Evolutionary conservation across 2,113 vertebrate genomes (phyloP), one percentile per base, ranked within the genome.

Genomic region (Macrotus californicus): DNA sequence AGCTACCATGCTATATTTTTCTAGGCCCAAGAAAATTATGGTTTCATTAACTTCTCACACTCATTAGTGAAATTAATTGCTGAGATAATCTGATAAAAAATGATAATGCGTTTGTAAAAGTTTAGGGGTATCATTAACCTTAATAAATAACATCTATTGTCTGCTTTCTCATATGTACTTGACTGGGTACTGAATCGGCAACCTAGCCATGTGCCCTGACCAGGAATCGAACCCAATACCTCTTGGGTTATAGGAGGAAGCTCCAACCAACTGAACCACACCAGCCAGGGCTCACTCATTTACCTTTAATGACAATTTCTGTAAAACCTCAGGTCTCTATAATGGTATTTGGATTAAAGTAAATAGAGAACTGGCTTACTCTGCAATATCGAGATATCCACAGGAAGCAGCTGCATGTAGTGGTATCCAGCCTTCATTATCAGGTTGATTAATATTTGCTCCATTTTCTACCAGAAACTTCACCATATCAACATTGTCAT

Each of bases 361-460:
- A 83, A 91, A 94, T 34, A 92, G 43, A 87, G 48, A 93, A 86
- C 67, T 94, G 83, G 98, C 99, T 99, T 98, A 99, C 99, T 99
- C 99, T 96, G 99, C 99, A 98, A 99, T 99, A 98, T 99, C 99
- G 75, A 99, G 98, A 98, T 99, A 99, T 98, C 99, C 99, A 97
- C 99, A 99, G 98, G 99, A 99, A 97, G 99, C 98, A 94, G 99
- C 99, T 61, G 99, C 99, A 88, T 99, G 99, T 83, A 99, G 99
- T 96, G 99, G 99, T 98, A 99, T 99, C 99, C 99, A 99, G 98
- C 99, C 99, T 98, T 99, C 99, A 77, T 99, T 99, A 98, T 99
- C 99, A 69, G 99, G 99, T 98, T 99, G 99, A 98, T 99, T 99
- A 98, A 99, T 99, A 98, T 98, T 98, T 97, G 99, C 99, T 97